Evolutionary conservation across 2,888 invertebrate genomes (phyloP).

Genomic region (Campoplex capitator): DNA sequence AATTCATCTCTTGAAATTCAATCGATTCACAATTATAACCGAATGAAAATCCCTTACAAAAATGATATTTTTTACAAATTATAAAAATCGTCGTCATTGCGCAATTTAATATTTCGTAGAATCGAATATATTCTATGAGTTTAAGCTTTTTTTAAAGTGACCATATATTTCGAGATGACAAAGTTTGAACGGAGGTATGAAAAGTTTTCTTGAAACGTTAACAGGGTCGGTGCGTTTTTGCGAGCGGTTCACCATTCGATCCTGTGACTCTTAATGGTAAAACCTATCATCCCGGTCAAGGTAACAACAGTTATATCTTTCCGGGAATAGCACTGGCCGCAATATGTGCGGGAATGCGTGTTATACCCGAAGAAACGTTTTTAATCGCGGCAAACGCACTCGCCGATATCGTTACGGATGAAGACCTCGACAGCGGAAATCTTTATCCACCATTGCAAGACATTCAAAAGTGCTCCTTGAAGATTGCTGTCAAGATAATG

Average conservation of each 20-base stretch:
- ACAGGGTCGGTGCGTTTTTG: slow-evolving; percentile 96
- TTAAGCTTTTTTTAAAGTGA: not conserved
- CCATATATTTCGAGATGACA: not conserved
- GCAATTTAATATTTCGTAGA: not conserved
- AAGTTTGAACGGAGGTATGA: not conserved
- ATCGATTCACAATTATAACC: not conserved
- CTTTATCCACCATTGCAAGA: slow-evolving; percentile 95
- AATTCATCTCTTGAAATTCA: not conserved
- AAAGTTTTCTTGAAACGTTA: slow-evolving; percentile 55
- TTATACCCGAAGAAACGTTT: slow-evolving; percentile 96
- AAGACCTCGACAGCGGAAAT: slow-evolving; percentile 93
- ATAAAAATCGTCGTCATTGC: not conserved
- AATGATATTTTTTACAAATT: not conserved
- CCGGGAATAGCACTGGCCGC: slow-evolving; percentile 97
- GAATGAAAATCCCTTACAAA: not conserved
- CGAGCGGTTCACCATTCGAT: slow-evolving; percentile 98
- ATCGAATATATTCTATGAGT: not conserved
- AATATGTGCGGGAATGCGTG: slow-evolving; percentile 94
- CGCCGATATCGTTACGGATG: slow-evolving; percentile 92
- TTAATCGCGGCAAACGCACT: slow-evolving; percentile 95
- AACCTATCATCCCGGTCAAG: slow-evolving; percentile 96
- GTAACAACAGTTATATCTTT: slow-evolving; percentile 99
- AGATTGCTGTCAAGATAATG: slow-evolving; percentile 93
- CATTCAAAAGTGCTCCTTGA: slow-evolving; percentile 94
- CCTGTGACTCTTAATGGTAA: slow-evolving; percentile 93